Evolutionary conservation across 2,797 vertebrate genomes (phyloP), one percentile per base, ranked within the genome.

Genomic region (Clarias pachynema): DNA sequence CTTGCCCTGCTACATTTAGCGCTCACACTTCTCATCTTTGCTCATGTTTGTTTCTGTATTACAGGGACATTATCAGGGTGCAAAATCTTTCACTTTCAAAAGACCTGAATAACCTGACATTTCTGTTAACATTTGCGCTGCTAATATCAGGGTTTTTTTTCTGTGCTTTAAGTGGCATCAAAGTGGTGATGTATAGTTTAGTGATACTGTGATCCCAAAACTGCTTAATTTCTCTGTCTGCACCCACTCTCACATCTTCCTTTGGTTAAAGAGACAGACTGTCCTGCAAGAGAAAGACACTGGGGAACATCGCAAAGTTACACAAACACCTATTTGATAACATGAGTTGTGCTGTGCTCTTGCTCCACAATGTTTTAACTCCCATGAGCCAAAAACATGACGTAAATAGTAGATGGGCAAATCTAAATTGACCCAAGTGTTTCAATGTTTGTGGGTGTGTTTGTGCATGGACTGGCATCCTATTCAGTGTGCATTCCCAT

Each of bases 1-100:
- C 65, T 70, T 70, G 26, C 7, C 22, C 73, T 74, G n/a, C 59
- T 44, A 34, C 77, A 81, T 87, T 86, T 70, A 84, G 70, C 65
- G 60, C 75, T n/a, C 75, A 72, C 66, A 70, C 79, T 60, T 79
- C 14, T 74, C 12, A 15, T 29, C 82, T 85, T 74, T 20, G 60
- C 37, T 78, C 69, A 53, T 73, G 8, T 56, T 81, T 44, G 40
- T 62, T 78, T 78, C 8, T 81, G 49, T 86, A 44, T 14, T 18
- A 31, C 8, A 26, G 22, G 20, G 8, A 82, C 20, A 79, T 77
- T 84, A 37, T 53, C 60, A 62, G 9, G 53, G 6, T 53, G 31
- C 49, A 40, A 44, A 40, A 82, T 75, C 53, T 56, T 75, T 56
- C 53, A 75, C 53, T 75, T 75, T 75, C 57, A 75, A 75, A 75